Evolutionary conservation across 2,113 vertebrate genomes (phyloP).

Genomic region (Coptodon bakossiorum): DNA sequence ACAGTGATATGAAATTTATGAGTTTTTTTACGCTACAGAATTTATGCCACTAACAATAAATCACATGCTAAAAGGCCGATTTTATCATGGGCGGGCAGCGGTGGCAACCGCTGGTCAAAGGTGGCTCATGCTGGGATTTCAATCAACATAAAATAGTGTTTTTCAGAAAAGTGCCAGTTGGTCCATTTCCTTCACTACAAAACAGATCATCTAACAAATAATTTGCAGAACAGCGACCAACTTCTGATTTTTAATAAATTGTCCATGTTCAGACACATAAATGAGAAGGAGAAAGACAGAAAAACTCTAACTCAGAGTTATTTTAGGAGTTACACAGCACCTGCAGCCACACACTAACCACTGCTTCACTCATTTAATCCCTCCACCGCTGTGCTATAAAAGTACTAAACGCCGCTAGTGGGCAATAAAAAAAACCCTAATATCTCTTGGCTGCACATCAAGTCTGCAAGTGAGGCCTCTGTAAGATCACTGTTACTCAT

Average conservation of each 20-base stretch:
- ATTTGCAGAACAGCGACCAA: neutral
- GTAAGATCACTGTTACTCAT: neutral
- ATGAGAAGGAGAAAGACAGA: neutral
- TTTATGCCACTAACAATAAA: neutral
- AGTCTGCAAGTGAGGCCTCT: neutral
- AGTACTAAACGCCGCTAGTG: neutral
- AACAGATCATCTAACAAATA: neutral
- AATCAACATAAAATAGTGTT: neutral
- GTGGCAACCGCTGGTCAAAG: neutral
- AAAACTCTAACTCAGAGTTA: neutral
- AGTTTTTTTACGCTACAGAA: neutral
- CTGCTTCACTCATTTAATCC: neutral
- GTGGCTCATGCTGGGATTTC: neutral
- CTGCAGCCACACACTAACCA: neutral
- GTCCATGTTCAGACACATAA: neutral
- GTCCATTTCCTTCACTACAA: neutral
- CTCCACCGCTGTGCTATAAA: neutral
- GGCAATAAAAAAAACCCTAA: neutral
- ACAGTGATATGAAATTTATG: neutral
- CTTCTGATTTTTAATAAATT: neutral
- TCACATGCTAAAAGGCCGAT: neutral
- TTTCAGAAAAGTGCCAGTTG: neutral
- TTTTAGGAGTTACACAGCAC: neutral
- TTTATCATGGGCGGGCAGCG: neutral
- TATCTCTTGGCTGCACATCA: neutral